phyloP scores from a whole-genome alignment of 2,888 invertebrate species.

The Erebia palarica region DNA sequence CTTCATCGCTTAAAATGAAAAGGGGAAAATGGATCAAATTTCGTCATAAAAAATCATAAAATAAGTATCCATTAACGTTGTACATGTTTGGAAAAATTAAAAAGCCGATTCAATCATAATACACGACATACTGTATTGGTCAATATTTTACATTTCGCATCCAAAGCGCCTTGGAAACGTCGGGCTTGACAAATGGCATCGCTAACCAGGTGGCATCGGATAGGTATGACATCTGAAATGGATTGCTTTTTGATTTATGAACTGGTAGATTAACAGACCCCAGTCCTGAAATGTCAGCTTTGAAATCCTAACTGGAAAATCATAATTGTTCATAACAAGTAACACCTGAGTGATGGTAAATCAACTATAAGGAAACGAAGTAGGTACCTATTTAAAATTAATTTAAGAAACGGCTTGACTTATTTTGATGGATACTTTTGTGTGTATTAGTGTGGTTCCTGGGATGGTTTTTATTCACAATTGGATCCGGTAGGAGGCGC shows the following conservation, averaged over 20 bases:
- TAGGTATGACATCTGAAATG: slow-evolving; percentile 41
- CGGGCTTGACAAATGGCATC: slow-evolving; percentile 43
- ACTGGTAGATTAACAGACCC: slow-evolving; percentile 36
- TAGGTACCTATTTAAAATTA: too few species aligned
- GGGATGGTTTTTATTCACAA: too few species aligned
- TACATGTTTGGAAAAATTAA: not conserved
- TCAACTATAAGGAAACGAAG: too few species aligned
- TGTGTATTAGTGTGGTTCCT: too few species aligned
- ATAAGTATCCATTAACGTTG: not conserved
- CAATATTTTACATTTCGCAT: slow-evolving; percentile 32
- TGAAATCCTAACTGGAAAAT: slow-evolving; percentile 14
- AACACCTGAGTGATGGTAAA: too few species aligned
- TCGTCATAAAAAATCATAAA: not conserved
- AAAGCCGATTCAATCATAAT: slow-evolving; percentile 1
- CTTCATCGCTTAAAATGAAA: not conserved
- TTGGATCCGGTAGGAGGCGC: too few species aligned
- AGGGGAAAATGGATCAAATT: not conserved
- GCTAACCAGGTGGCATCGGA: slow-evolving; percentile 42
- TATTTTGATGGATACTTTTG: too few species aligned
- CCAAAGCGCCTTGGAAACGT: slow-evolving; percentile 36
- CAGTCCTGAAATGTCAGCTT: slow-evolving; percentile 17
- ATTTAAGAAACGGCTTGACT: too few species aligned
- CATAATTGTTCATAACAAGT: not conserved
- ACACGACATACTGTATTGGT: slow-evolving; percentile 16
- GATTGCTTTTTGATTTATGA: slow-evolving; percentile 47